Conservation (phyloP, 2,797 vertebrate genomes). For the Setipinna tenuifilis region DNA sequence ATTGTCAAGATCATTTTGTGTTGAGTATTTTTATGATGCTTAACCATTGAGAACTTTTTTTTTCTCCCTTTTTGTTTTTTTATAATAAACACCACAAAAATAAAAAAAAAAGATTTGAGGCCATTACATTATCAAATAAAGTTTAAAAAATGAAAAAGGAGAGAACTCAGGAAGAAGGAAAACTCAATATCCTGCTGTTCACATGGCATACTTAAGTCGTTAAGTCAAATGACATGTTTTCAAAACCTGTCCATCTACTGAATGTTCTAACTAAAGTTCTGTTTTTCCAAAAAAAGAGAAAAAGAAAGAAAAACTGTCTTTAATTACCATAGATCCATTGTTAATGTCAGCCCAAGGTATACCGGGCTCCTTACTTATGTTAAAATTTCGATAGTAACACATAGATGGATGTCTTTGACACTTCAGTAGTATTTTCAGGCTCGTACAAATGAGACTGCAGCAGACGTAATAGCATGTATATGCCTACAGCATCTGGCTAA, state of each 20-base stretch:
- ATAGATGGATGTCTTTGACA: slow-evolving; percentile 1
- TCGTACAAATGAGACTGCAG: slow-evolving; percentile 63
- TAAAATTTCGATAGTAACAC: not conserved
- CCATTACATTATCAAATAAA: not conserved
- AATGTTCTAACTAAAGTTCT: slow-evolving; percentile 31
- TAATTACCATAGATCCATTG: not conserved
- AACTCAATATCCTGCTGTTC: slow-evolving; percentile 5
- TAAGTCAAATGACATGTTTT: not conserved
- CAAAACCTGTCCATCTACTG: slow-evolving; percentile 1
- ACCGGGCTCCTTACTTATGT: not conserved
- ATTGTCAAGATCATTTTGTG: not conserved
- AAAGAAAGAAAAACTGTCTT: not conserved
- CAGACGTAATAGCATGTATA: slow-evolving; percentile 75
- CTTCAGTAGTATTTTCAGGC: not conserved
- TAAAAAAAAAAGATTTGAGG: not conserved
- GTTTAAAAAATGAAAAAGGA: not conserved
- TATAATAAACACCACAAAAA: slow-evolving; percentile 19
- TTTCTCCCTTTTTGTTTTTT: not conserved
- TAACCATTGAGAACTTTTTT: not conserved
- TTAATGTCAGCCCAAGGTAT: not conserved
- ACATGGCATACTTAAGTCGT: not conserved
- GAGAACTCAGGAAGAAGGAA: slow-evolving; percentile 4
- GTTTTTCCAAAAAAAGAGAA: slow-evolving; percentile 26
- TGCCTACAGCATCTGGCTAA: slow-evolving; percentile 61
- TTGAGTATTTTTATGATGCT: not conserved